These are phyloP conservation scores for Lipophrys pholis DNA, from an alignment of 2,113 vertebrate species.

Conservation along the genomic window DNA sequence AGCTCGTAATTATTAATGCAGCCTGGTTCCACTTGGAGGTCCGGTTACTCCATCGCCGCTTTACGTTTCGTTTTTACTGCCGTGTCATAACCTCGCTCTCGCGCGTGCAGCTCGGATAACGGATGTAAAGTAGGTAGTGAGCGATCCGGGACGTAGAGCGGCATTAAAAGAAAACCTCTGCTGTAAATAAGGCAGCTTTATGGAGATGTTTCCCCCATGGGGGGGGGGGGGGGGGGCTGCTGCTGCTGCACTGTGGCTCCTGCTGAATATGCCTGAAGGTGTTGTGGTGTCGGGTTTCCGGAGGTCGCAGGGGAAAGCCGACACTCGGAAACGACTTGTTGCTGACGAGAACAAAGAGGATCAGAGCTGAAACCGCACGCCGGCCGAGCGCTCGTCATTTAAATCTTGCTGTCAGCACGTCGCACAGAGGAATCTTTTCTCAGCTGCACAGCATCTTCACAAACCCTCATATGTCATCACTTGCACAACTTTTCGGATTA, in stretches of 20 bases:
- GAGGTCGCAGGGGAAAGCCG: constrained; percentile 30
- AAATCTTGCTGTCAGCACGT: neutral
- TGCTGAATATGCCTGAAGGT: constrained; percentile 1
- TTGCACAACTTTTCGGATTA: no score
- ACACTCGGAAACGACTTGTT: constrained; percentile 13
- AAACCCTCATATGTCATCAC: no score
- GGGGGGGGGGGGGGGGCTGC: no score
- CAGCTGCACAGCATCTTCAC: no score
- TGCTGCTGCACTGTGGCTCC: constrained; percentile 24
- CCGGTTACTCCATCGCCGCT: no score
- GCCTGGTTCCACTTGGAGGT: no score
- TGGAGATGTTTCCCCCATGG: neutral
- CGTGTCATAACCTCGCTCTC: no score
- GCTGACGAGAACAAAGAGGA: constrained; percentile 4
- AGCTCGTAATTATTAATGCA: no score
- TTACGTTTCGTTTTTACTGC: no score
- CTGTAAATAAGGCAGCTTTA: neutral
- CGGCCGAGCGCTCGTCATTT: neutral
- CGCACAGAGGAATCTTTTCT: no score
- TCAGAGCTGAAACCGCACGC: neutral
- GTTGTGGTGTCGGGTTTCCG: constrained; percentile 23
- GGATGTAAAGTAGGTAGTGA: no score
- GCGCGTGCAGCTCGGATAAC: no score
- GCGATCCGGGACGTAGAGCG: neutral
- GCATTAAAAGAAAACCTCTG: neutral